Evolutionary conservation across 2,113 vertebrate genomes (phyloP).

Genomic region (Chaetodon auriga): DNA sequence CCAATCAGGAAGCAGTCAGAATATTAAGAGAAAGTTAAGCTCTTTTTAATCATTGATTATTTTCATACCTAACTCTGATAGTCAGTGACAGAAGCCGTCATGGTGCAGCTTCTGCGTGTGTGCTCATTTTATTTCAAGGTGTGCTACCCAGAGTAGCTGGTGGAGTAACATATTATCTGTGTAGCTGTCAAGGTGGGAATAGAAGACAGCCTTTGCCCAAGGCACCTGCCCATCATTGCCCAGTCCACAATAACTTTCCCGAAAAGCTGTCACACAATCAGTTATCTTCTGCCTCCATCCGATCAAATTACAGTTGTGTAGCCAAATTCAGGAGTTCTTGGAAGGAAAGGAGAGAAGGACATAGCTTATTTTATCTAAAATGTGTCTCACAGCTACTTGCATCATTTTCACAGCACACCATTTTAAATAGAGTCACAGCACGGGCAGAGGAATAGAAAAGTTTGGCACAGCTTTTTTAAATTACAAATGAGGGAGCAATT

Average conservation of each 20-base stretch:
- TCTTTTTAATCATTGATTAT: not conserved
- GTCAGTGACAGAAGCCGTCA: not conserved
- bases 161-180: slow-evolving; percentile 47
- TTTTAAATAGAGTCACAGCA: not conserved
- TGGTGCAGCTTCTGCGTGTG: not conserved
- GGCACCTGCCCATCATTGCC: slow-evolving; percentile 71
- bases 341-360: slow-evolving; percentile 40
- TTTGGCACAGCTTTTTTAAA: not conserved
- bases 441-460: not conserved
- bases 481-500: not conserved
- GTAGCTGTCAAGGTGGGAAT: slow-evolving; percentile 65
- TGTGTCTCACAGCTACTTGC: slow-evolving; percentile 21
- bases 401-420: not conserved
- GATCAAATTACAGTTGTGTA: slow-evolving; percentile 69
- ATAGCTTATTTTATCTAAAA: slow-evolving; percentile 43
- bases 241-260: slow-evolving; percentile 62
- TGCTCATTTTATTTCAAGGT: slow-evolving; percentile 33
- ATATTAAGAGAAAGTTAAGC: not conserved
- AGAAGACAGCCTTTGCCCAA: slow-evolving; percentile 60
- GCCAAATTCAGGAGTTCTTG: slow-evolving; percentile 49
- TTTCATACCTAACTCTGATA: not conserved
- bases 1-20: no score
- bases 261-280: slow-evolving; percentile 55
- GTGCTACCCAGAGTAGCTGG: slow-evolving; percentile 23
- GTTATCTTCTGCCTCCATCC: slow-evolving; percentile 55